Evolutionary conservation across 2,888 invertebrate species (phyloP).

Genomic region (Tholera decimalis): DNA sequence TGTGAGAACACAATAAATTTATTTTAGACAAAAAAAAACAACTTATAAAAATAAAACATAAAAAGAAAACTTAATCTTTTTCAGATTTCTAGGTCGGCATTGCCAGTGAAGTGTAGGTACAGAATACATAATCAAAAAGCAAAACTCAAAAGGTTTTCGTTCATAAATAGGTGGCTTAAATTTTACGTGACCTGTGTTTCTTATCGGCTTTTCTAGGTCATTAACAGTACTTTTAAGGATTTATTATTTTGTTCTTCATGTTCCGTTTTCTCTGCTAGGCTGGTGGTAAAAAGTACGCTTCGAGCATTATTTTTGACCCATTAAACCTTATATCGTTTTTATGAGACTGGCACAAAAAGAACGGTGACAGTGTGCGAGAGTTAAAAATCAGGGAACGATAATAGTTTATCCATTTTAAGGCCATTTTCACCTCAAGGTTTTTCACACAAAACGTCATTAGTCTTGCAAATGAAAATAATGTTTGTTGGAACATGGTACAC

Average conservation of each 20-base stretch:
- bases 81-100: neutral
- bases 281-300: neutral
- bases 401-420: too few relatives aligned
- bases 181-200: constrained; percentile 25
- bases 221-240: constrained; percentile 20
- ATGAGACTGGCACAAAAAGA: too few relatives aligned
- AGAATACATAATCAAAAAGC: constrained; percentile 29
- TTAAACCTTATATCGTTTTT: neutral
- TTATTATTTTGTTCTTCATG: constrained; percentile 9
- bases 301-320: neutral
- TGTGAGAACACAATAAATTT: neutral
- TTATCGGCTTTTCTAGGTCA: constrained; percentile 38
- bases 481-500: too few relatives aligned
- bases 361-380: too few relatives aligned
- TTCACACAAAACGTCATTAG: too few relatives aligned
- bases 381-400: too few relatives aligned
- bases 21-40: neutral
- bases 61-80: neutral
- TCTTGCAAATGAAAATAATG: too few relatives aligned
- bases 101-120: constrained; percentile 4
- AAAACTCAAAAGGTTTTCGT: constrained; percentile 29
- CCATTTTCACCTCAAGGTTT: too few relatives aligned
- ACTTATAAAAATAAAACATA: neutral
- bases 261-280: neutral
- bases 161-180: constrained; percentile 26